Evolutionary conservation across 1,140 invertebrate species (phyloP).

Genomic region (Xylocopa sonorina): DNA sequence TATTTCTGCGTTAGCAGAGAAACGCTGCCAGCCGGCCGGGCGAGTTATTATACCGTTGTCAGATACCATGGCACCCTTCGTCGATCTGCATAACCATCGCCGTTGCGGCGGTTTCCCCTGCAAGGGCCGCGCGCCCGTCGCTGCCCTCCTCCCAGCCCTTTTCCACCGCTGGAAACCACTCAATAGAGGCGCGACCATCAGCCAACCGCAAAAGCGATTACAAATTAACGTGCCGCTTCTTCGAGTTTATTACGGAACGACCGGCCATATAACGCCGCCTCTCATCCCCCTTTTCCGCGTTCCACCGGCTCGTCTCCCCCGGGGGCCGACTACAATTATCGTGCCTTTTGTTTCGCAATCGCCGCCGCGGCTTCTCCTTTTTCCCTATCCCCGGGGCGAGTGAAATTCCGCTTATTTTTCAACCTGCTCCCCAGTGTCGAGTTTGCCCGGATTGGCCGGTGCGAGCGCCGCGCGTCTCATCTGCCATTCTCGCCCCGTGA

Average conservation of each 20-base stretch:
- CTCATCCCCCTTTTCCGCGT: conserved; percentile 17
- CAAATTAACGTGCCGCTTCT: conserved; percentile 78
- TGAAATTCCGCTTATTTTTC: conserved; percentile 67
- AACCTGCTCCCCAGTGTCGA: conserved; percentile 56
- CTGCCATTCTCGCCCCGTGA: conserved; percentile 35
- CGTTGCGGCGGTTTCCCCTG: conserved; percentile 42
- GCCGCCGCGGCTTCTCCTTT: conserved; percentile 44
- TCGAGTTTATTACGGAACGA: conserved; percentile 76
- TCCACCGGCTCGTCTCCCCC: conserved; percentile 53
- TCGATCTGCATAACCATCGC: conserved; percentile 77
- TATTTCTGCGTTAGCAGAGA: conserved; percentile 57
- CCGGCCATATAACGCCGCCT: conserved; percentile 20
- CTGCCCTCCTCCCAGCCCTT: conserved; percentile 41
- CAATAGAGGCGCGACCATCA: conserved; percentile 70
- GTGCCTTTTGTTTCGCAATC: conserved; percentile 79
- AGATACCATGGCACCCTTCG: conserved; percentile 67
- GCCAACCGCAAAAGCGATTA: conserved; percentile 76
- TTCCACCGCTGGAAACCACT: conserved; percentile 60
- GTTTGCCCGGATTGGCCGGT: conserved; percentile 22
- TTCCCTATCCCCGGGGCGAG: conserved; percentile 48
- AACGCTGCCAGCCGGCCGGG: conserved; percentile 34
- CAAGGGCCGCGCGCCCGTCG: neutral
- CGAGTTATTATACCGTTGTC: conserved; percentile 73
- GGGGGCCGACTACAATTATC: conserved; percentile 77
- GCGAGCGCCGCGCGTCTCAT: conserved; percentile 12